Percentiles rank a stretch among this genome's conserved stretches.
phyloP scores from a whole-genome alignment of 1,140 invertebrate species.

The Trialeurodes vaporariorum region DNA sequence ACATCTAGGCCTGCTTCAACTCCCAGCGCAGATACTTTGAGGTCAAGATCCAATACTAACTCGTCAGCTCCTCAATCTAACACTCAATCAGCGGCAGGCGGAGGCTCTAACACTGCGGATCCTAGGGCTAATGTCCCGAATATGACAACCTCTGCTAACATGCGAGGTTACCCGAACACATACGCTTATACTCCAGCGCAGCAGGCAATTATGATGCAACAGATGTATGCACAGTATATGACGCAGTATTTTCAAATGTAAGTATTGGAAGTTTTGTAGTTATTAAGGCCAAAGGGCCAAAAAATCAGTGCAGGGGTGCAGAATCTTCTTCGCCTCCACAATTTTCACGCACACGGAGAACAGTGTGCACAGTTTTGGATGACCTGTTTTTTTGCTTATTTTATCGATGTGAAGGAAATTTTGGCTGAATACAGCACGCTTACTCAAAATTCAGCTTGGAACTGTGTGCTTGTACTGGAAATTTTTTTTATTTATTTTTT shows the following conservation, averaged over 20 bases:
- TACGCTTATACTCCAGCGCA: neutral
- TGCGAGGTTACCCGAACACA: neutral
- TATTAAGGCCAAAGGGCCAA: too few species aligned
- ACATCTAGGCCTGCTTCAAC: neutral
- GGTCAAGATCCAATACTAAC: neutral
- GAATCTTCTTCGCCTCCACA: too few species aligned
- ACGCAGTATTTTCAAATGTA: conserved; percentile 68
- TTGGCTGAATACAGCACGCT: too few species aligned
- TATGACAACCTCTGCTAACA: neutral
- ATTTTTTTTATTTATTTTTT: too few species aligned
- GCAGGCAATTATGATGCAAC: conserved; percentile 48
- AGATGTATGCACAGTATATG: conserved; percentile 74
- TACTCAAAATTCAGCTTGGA: too few species aligned
- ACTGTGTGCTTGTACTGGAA: too few species aligned
- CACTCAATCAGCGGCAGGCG: neutral
- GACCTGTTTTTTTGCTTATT: too few species aligned
- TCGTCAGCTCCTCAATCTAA: neutral
- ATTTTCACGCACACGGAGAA: too few species aligned
- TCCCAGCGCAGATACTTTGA: neutral
- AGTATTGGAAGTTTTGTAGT: too few species aligned
- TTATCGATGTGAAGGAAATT: too few species aligned
- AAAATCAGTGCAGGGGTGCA: too few species aligned
- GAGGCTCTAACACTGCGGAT: conserved; percentile 3
- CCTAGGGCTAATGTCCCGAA: neutral
- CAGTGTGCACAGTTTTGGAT: too few species aligned